These are phyloP conservation scores for Callospermophilus lateralis DNA, from an alignment of 2,113 vertebrate genomes.

Conservation along the genomic window DNA sequence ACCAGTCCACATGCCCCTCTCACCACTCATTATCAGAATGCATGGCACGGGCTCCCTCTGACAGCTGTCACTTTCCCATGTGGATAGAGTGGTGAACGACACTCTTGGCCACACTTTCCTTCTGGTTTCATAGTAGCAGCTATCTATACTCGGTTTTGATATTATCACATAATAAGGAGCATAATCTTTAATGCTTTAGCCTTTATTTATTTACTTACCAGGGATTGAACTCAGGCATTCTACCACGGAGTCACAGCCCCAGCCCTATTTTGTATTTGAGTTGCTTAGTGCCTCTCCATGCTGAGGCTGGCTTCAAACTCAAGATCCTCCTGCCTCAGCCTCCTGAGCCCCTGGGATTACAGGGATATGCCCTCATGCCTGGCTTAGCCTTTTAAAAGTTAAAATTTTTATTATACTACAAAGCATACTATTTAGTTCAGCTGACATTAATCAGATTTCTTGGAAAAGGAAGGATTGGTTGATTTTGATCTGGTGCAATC, in stretches of 20 bases:
- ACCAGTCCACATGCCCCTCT: not conserved
- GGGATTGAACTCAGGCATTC: too few relatives aligned
- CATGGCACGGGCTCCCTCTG: fast-evolving
- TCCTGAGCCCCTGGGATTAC: too few relatives aligned
- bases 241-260: too few relatives aligned
- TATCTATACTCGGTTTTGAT: not conserved
- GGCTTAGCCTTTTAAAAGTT: not conserved
- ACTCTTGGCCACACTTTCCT: not conserved
- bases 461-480: not conserved
- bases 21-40: not conserved
- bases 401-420: not conserved
- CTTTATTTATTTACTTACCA: too few relatives aligned
- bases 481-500: not conserved
- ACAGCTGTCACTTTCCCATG: not conserved
- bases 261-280: too few relatives aligned
- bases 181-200: not conserved
- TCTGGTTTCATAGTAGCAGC: not conserved
- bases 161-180: not conserved
- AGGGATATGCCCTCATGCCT: too few relatives aligned
- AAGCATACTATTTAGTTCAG: not conserved
- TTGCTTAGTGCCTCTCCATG: too few relatives aligned
- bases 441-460: not conserved
- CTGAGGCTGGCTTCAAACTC: too few relatives aligned
- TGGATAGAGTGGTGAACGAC: not conserved
- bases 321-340: too few relatives aligned